phyloP scores from a whole-genome alignment of 2,797 vertebrate species.

The Sebastes paucispinis region DNA sequence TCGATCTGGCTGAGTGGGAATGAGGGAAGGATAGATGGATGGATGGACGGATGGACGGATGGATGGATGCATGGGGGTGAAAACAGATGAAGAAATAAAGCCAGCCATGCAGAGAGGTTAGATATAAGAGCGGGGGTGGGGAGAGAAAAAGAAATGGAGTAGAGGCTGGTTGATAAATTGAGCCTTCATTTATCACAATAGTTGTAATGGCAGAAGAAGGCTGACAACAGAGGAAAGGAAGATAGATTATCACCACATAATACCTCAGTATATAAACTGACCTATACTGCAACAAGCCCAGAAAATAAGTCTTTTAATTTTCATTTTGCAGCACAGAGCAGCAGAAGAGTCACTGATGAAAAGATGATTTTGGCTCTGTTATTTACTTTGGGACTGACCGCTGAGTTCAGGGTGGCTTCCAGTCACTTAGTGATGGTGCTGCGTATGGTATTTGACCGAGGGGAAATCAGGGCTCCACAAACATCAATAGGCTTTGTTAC shows the following conservation, averaged over 20 bases:
- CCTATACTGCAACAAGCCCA: constrained; percentile 11
- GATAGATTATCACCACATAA: constrained; percentile 63
- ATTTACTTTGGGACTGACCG: constrained; percentile 13
- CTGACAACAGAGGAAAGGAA: constrained; percentile 69
- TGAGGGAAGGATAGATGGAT: constrained; percentile 31
- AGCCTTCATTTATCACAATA: constrained; percentile 77
- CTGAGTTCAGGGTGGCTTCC: constrained; percentile 37
- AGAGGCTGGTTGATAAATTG: constrained; percentile 66
- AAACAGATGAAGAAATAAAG: constrained; percentile 66
- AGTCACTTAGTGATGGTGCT: constrained; percentile 47
- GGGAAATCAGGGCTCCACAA: constrained; percentile 64
- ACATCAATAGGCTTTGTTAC: constrained; percentile 75
- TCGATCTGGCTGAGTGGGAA: constrained; percentile 42
- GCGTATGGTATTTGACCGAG: constrained; percentile 53
- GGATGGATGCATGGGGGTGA: constrained; percentile 11
- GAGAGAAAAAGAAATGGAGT: constrained; percentile 46
- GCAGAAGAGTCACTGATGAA: constrained; percentile 16
- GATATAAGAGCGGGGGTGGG: constrained; percentile 28
- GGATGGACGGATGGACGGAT: constrained; percentile 33
- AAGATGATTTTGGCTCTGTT: background rate
- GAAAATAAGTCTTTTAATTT: constrained; percentile 23
- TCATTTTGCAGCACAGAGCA: constrained; percentile 3
- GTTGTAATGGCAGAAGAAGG: constrained; percentile 60
- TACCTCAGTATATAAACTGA: constrained; percentile 40
- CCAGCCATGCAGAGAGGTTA: constrained; percentile 44